These are phyloP conservation scores for Lutraria rhynchaena DNA, from an alignment of 1,140 invertebrate species.

Conservation along the genomic window DNA sequence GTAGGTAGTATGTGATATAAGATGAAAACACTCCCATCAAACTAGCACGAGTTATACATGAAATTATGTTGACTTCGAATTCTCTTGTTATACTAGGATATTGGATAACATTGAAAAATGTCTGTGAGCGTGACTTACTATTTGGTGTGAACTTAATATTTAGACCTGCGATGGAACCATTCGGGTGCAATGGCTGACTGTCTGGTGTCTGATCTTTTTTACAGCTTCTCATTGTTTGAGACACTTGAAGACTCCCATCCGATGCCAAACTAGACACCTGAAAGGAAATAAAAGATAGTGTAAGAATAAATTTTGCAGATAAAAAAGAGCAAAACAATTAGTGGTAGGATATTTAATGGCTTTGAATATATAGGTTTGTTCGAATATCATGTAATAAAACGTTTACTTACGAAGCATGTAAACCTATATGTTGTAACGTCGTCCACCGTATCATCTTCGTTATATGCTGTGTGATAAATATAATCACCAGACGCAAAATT, in stretches of 20 bases:
- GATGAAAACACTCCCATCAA: too few species aligned
- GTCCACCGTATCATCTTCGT: constrained; percentile 25
- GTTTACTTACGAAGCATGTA: constrained; percentile 48
- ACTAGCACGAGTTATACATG: too few species aligned
- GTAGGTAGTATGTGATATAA: too few species aligned
- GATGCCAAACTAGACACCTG: constrained; percentile 1
- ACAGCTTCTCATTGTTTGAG: constrained; percentile 39
- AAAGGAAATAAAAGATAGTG: too few species aligned
- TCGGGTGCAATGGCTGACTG: not conserved
- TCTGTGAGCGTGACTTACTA: constrained; percentile 4
- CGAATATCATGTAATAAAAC: too few species aligned
- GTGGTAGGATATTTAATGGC: too few species aligned
- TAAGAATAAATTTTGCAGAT: too few species aligned
- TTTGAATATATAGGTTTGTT: too few species aligned
- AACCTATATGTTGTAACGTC: constrained; percentile 16
- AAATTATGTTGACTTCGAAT: too few species aligned
- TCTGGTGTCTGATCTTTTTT: constrained; percentile 32
- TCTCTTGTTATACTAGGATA: too few species aligned
- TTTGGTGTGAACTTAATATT: constrained; percentile 33
- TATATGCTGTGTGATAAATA: constrained; percentile 34
- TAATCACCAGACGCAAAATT: not conserved
- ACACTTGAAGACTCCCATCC: constrained; percentile 33
- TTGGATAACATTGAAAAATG: too few species aligned
- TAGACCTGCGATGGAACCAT: constrained; percentile 17
- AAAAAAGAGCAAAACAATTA: too few species aligned